Evolutionary conservation across 2,888 invertebrate genomes (phyloP).

Genomic region (Chironomus tentans): DNA sequence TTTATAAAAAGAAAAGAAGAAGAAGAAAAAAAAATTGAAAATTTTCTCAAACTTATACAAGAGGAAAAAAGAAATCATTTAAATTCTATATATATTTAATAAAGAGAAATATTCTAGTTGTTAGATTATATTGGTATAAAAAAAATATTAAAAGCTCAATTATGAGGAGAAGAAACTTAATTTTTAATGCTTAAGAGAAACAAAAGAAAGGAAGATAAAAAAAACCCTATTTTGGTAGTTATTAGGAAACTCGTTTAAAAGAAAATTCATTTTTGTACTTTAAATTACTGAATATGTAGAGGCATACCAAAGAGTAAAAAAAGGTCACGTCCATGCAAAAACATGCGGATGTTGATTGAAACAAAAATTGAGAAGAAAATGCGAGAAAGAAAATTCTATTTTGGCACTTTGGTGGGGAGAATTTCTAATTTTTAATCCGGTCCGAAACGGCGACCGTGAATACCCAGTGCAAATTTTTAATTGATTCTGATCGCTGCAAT

Average conservation of each 20-base stretch:
- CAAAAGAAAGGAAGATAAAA: background rate
- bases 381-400: background rate
- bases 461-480: constrained; percentile 21
- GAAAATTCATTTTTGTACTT: background rate
- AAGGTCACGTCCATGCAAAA: background rate
- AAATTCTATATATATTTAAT: constrained; percentile 10
- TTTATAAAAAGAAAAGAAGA: background rate
- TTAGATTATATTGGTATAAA: background rate
- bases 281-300: background rate
- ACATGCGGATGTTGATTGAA: no score
- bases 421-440: background rate
- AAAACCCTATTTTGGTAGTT: background rate
- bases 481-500: constrained; percentile 19
- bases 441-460: background rate
- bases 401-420: constrained; percentile 18
- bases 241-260: background rate
- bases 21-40: no score
- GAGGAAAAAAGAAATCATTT: background rate
- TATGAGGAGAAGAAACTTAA: background rate
- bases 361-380: background rate
- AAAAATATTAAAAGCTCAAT: constrained; percentile 12
- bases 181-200: background rate
- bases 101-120: constrained; percentile 13
- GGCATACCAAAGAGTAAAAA: background rate
- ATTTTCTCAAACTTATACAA: background rate